These are phyloP conservation scores for Nemotelus pantherinus DNA, from an alignment of 2,888 invertebrate species.

Conservation along the genomic window DNA sequence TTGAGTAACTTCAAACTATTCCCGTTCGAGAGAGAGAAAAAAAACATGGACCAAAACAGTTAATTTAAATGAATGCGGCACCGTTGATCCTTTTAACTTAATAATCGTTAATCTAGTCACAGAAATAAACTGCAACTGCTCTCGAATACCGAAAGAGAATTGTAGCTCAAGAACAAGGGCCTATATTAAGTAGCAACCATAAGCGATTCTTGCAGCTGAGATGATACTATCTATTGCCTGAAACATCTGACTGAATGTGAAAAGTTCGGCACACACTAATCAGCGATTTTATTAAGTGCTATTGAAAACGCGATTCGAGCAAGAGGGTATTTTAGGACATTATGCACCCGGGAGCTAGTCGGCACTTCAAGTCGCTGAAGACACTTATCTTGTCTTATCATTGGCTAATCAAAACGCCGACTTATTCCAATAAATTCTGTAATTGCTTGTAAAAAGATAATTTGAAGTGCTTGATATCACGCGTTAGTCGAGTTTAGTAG, in stretches of 20 bases:
- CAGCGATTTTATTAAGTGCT: conserved; percentile 9
- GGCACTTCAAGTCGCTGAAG: neutral
- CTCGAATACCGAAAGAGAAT: neutral
- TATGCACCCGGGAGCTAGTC: neutral
- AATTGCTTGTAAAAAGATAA: conserved; percentile 37
- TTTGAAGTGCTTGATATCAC: conserved; percentile 26
- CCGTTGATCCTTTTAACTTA: conserved; percentile 39
- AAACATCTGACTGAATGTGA: neutral
- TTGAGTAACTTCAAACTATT: conserved; percentile 31
- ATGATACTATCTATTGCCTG: neutral
- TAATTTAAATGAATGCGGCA: conserved; percentile 40
- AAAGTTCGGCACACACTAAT: neutral
- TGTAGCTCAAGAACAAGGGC: neutral
- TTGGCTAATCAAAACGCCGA: conserved; percentile 37
- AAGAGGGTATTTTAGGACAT: neutral
- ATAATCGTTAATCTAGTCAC: conserved; percentile 36
- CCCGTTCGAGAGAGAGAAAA: neutral
- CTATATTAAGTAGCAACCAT: neutral
- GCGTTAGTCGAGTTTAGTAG: neutral
- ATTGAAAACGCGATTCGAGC: neutral
- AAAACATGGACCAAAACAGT: neutral
- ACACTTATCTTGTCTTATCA: neutral
- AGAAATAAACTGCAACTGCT: neutral
- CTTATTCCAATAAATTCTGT: conserved; percentile 28
- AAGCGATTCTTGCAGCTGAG: neutral